A percentile compares a stretch with the other conserved stretches of the same genome.
Evolutionary conservation across 1,140 invertebrate species (phyloP).

Genomic region (Littorina saxatilis): DNA sequence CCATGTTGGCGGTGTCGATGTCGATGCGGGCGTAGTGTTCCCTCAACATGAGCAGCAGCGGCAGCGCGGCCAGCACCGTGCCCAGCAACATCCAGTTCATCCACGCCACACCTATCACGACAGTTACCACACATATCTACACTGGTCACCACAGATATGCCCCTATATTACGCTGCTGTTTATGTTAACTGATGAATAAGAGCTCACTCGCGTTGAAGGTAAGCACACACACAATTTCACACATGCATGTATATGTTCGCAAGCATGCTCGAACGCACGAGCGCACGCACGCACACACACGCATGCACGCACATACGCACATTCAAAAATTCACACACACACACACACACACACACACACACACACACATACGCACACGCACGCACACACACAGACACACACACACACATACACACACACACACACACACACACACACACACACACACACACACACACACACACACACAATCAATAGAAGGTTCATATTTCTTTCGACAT

Average conservation of each 20-base stretch:
- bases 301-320: too few species aligned
- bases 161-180: too few species aligned
- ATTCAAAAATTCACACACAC: not conserved
- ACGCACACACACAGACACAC: not conserved
- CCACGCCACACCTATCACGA: conserved; percentile 56
- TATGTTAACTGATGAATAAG: too few species aligned
- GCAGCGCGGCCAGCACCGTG: conserved; percentile 42
- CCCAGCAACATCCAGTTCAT: conserved; percentile 59
- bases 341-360: not conserved
- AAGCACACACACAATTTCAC: too few species aligned
- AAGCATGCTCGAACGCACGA: too few species aligned
- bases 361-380: not conserved
- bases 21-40: conserved; percentile 53
- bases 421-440: not conserved
- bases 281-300: too few species aligned
- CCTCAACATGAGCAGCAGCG: conserved; percentile 50
- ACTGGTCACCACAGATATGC: too few species aligned
- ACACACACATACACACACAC: conserved; percentile 12
- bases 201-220: too few species aligned
- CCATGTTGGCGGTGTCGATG: conserved; percentile 43
- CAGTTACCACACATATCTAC: too few species aligned
- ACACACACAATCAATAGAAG: too few species aligned
- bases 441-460: not conserved
- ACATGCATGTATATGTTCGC: too few species aligned
- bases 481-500: too few species aligned